Base-by-base conservation (phyloP, 2,797 vertebrate species). In the Menidia menidia region DNA sequence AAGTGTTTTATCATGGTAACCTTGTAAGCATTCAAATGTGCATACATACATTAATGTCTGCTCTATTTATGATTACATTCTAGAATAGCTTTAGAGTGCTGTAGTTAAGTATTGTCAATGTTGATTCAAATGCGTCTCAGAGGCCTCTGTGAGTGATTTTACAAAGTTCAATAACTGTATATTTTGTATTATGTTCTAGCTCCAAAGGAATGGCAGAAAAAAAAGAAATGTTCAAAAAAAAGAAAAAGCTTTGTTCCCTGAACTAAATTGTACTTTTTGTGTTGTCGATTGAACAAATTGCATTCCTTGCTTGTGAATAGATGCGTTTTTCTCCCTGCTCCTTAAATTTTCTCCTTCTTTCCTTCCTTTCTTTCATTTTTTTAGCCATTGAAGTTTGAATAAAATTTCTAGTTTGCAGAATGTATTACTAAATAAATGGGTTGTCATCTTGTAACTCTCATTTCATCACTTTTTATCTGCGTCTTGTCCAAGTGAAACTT, bases 391-490 rank as follows among this genome's bases (percentile, higher is more conserved):
- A 91, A 92, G 89, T 93, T 92, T 92, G 88, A 94, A 94, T 95
- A 91, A 92, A 89, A 94, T 94, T 95, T 95, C 92, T 95, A 93
- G 93, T 94, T 95, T 95, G 93, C 93, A 94, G 89, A 95, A 90
- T 93, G 93, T 95, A 94, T 95, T 95, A 95, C 93, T 95, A 94
- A 97, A 96, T 96, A 95, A 97, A 95, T 95, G 94, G 95, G 95
- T 95, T 94, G 93, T 95, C 92, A 92, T 91, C 93, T 93, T 93
- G 88, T 92, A 91, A 82, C 75, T 89, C 85, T 91, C 81, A 93
- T 92, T 92, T 91, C 74, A 90, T 87, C 83, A 61, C 67, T 87
- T 77, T 84, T 80, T 77, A 78, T 87, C 79, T 81, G 69, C 50
- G 15, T 70, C 58, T 75, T 82, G 74, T 77, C 55, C 35, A 54